A percentile compares a stretch with the other conserved stretches of the same genome.
Conservation (phyloP, 2,888 invertebrate species). For the Lochmaea capreae region DNA sequence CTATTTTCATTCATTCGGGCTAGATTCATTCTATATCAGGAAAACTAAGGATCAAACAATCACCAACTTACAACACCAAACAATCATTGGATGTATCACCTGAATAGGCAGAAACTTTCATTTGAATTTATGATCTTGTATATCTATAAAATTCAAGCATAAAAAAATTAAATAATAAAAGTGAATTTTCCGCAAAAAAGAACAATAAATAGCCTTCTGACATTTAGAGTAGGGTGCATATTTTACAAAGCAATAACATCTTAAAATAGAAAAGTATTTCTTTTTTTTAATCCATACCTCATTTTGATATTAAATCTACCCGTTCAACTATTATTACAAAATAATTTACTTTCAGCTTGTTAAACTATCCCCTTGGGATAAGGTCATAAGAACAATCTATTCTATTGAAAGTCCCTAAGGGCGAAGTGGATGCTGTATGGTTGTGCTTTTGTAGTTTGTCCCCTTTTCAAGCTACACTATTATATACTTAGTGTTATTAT, state of each 20-base stretch:
- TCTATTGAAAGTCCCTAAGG: constrained; percentile 49
- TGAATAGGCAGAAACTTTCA: too few relatives aligned
- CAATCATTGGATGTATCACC: too few relatives aligned
- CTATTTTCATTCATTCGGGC: too few relatives aligned
- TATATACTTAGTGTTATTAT: constrained; percentile 33
- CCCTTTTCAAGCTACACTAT: constrained; percentile 29
- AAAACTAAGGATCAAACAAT: too few relatives aligned
- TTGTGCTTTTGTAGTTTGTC: constrained; percentile 39
- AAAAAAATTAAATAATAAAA: too few relatives aligned
- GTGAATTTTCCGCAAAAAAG: too few relatives aligned
- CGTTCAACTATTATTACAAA: constrained; percentile 34
- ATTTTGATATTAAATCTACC: not conserved
- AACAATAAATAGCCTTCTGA: too few relatives aligned
- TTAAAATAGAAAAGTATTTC: not conserved
- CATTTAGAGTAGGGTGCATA: not conserved
- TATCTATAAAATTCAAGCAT: too few relatives aligned
- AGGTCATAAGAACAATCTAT: constrained; percentile 50
- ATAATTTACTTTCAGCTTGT: constrained; percentile 38
- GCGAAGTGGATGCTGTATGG: constrained; percentile 28
- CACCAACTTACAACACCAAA: too few relatives aligned
- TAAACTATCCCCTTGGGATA: constrained; percentile 35
- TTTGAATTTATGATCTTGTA: too few relatives aligned
- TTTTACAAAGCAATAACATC: not conserved
- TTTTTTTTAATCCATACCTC: not conserved
- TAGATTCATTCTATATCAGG: too few relatives aligned